Evolutionary conservation across 1,140 invertebrate genomes (phyloP), one percentile per base, ranked within the genome.

Genomic region (Stegodyphus mimosarum): DNA sequence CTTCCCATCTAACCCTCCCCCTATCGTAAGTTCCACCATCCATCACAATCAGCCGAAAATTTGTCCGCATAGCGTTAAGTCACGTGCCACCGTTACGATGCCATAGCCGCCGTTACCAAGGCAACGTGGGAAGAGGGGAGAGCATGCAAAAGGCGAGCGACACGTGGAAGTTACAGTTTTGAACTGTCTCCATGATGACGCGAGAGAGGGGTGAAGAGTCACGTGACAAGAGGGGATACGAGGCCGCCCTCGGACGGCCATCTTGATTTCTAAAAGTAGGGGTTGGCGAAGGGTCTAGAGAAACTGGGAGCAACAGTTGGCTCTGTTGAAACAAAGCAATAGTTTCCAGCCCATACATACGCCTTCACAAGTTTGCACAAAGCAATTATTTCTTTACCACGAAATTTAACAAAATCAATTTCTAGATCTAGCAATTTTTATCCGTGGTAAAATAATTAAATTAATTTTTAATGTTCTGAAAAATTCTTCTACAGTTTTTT

Each of bases 1-100:
- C 33, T 67, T 15, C 17, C 9, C 64, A 67, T n/a, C 9, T 67
- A 4, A 15, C 17, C 5, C 64, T 66, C n/a, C 64, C 64, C 64
- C 64, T 6, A 67, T n/a, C 15, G 7, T 17, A 67, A 67, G 7
- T 67, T 67, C 64, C 64, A 67, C 64, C 64, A 67, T 67, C 64
- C 64, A 67, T 67, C 64, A 67, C 64, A 67, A 67, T 67, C 64
- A 67, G n/a, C 64, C 64, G 64, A 67, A 67, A 67, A 67, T 67
- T 67, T 67, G 64, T 67, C 64, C 64, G 64, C 64, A 67, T 67
- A 67, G 64, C 64, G 64, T 17, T 67, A n/a, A 17, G 64, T 67
- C 64, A 67, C 64, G 64, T 67, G 64, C 64, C 6, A 18, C 13
- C 11, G 64, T 67, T 67, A 67, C 64, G 64, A 67, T n/a, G 64